Conservation (phyloP, 2,113 vertebrate genomes). For the Falcunculus frontatus region DNA sequence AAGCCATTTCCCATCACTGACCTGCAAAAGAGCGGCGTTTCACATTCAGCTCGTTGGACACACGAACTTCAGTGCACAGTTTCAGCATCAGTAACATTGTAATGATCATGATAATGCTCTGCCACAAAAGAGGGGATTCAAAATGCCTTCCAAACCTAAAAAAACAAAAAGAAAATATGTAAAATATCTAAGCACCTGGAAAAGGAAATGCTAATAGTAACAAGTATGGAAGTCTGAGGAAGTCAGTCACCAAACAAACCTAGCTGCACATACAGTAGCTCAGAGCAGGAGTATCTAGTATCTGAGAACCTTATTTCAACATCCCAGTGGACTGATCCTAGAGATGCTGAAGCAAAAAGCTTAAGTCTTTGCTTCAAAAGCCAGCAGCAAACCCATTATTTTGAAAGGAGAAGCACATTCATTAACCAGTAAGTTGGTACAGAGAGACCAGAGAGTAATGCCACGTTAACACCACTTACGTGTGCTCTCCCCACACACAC, state of each 20-base stretch:
- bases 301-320: background rate
- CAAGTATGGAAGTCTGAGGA: background rate
- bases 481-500: background rate
- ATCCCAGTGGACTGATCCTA: background rate
- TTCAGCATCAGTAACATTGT: constrained; percentile 95
- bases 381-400: background rate
- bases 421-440: background rate
- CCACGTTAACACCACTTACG: accelerated
- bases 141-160: constrained; percentile 89
- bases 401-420: background rate
- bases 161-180: background rate
- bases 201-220: background rate
- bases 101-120: constrained; percentile 93
- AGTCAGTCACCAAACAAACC: background rate
- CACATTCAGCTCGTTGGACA: constrained; percentile 81
- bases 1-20: constrained; percentile 53
- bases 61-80: constrained; percentile 88
- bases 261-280: background rate
- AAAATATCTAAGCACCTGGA: background rate
- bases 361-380: background rate
- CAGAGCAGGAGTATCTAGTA: background rate
- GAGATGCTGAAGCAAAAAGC: background rate
- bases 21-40: constrained; percentile 90
- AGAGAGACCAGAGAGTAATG: background rate
- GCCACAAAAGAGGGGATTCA: constrained; percentile 90